Base-by-base conservation (phyloP, 2,113 vertebrate genomes). In the Xerus inauris region DNA sequence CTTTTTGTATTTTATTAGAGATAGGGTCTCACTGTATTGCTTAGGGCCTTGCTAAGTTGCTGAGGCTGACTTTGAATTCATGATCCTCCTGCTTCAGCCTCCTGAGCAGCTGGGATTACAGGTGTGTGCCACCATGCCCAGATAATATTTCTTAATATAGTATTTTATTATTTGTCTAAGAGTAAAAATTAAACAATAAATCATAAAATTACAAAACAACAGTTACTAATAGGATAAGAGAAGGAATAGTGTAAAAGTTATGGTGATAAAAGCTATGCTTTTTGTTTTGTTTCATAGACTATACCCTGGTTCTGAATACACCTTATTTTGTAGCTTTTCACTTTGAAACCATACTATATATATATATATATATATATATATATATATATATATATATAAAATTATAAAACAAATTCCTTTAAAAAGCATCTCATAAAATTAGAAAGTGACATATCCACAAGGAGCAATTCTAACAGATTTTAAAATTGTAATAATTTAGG, bases 161-260 rank as follows among this genome's bases (percentile, higher is more conserved):
- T 65, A 73, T 65, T 85, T 5, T 92, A 57, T 64, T 30, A 14
- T 87, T 85, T 86, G 11, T 24, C 9, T 87, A 71, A 81, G 89
- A 69, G 35, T 13, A 57, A 59, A 87, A 96, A 54, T 87, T 22
- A 71, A 83, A 96, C 38, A 22, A 81, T 81, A 87, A 64, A 80
- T 71, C 1, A 88, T 45, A 71, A 82, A 88, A n/a, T 67, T 57
- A 24, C 3, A 83, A 94, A 87, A 64, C 45, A 83, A 64, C 65
- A 20, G 11, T 62, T 72, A 65, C 13, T 93, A 79, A 65, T 64
- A 47, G 16, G 71, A 83, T 24, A 71, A 93, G n/a, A 38, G 30
- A 90, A 6, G 19, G 5, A 81, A 54, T 19, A n/a, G 5, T 32
- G 14, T 90, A n/a, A 93, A 93, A 82, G 28, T 6, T 14, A n/a